Conservation (phyloP, 2,888 invertebrate species). For the Pycnomerus fuliginosus region DNA sequence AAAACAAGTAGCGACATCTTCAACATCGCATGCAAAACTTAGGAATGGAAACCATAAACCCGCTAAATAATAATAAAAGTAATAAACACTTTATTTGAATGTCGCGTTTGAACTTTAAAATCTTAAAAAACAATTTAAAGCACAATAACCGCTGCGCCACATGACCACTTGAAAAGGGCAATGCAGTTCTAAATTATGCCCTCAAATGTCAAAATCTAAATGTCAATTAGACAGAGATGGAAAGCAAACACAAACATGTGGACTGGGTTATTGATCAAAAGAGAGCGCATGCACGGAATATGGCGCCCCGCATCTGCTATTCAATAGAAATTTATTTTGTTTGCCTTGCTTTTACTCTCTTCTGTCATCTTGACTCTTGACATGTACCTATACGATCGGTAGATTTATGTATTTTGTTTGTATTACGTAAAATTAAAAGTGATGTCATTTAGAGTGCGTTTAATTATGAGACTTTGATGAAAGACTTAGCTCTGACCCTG, state of each 20-base stretch:
- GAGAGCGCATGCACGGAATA: neutral
- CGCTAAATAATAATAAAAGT: no score
- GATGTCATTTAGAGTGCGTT: constrained; percentile 10
- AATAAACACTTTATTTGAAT: no score
- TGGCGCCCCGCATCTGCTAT: constrained; percentile 20
- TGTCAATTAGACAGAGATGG: constrained; percentile 17
- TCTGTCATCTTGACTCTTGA: constrained; percentile 2
- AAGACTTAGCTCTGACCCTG: no score
- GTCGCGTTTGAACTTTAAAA: no score
- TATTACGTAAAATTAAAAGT: constrained; percentile 5
- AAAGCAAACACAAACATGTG: constrained; percentile 25
- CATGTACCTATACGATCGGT: constrained; percentile 1
- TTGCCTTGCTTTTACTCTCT: constrained; percentile 1
- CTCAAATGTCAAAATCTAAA: constrained; percentile 18
- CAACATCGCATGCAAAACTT: no score
- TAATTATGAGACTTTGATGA: constrained; percentile 7
- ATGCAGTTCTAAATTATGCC: no score
- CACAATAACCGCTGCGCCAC: no score
- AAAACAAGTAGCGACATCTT: no score
- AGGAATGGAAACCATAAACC: no score
- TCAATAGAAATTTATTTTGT: constrained; percentile 13
- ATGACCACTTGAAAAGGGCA: no score
- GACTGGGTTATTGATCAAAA: constrained; percentile 16
- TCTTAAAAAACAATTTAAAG: no score
- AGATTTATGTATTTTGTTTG: constrained; percentile 1